Evolutionary conservation across 2,113 vertebrate species (phyloP), one percentile per base, ranked within the genome.

Genomic region (Toxotes chatareus): DNA sequence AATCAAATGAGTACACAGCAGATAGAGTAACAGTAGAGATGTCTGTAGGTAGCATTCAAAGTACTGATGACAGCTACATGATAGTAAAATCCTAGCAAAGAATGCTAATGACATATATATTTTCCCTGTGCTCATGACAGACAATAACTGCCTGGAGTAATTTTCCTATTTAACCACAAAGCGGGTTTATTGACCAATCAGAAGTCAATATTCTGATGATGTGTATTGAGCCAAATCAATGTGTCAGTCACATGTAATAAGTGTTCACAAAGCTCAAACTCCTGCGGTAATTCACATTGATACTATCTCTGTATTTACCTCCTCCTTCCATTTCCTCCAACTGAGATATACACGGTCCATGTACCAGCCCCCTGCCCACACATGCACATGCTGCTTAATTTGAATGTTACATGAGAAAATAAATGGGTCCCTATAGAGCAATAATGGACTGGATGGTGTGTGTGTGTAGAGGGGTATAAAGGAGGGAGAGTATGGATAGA

Each of bases 371-470:
- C 55, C 74, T 59, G 56, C 62, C 49, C 62, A 32, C 76, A 75
- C 46, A 32, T 59, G 51, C 59, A 84, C 64, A 11, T 64, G 53
- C 73, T 66, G 67, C 59, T 53, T 76, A 32, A 73, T 79, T 63
- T 76, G 32, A 85, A 85, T 36, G 69, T 60, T 73, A 38, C 60
- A 56, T 63, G 32, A 71, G 73, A 76, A 82, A 80, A 83, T 14
- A 36, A 83, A 85, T 69, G 60, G 63, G 47, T 72, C 83, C 76
- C 72, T 59, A 14, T 46, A 47, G 83, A 87, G 80, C 73, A 55
- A 61, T 80, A 72, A 60, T 19, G 70, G 73, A 47, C 21, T 55
- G 27, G 56, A 56, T 75, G 56, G 71, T 57, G 42, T 73, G 31
- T 67, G 36, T 47, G 51, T 64, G 38, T 4, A 23, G 23, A 69